phyloP scores from a whole-genome alignment of 2,797 vertebrate species.

The Natrix natrix region DNA sequence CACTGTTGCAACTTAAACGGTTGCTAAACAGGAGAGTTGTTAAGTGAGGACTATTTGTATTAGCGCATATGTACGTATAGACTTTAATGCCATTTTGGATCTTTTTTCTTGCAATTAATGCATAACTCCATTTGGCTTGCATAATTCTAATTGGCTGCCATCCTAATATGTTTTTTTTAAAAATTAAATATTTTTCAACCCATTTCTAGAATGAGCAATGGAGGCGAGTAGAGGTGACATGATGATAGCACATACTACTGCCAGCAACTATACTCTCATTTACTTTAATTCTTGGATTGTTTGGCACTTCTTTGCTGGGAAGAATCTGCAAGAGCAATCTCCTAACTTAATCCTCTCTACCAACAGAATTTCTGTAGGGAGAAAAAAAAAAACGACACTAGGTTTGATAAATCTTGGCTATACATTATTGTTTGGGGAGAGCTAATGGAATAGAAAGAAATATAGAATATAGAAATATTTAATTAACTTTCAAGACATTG shows the following conservation, averaged over 20 bases:
- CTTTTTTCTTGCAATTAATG: not conserved
- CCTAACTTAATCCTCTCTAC: not conserved
- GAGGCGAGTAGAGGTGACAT: not conserved
- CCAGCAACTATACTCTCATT: not conserved
- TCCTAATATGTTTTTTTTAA: not conserved
- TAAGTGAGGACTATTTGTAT: not conserved
- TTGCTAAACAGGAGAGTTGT: not conserved
- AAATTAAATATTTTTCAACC: not conserved
- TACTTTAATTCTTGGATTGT: not conserved
- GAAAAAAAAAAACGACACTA: not conserved
- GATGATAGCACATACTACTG: not conserved
- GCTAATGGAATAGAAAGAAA: not conserved
- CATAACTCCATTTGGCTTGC: not conserved
- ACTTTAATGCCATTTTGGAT: not conserved
- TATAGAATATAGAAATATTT: not conserved
- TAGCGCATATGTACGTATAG: no score
- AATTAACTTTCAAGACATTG: conserved; percentile 3
- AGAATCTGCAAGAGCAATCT: not conserved
- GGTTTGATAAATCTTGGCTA: not conserved
- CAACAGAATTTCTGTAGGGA: not conserved
- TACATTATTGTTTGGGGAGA: not conserved
- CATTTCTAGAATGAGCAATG: not conserved
- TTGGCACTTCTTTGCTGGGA: not conserved
- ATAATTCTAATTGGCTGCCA: not conserved
- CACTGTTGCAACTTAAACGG: not conserved